Evolutionary conservation across 2,113 vertebrate genomes (phyloP).

Genomic region (Oryzias celebensis): DNA sequence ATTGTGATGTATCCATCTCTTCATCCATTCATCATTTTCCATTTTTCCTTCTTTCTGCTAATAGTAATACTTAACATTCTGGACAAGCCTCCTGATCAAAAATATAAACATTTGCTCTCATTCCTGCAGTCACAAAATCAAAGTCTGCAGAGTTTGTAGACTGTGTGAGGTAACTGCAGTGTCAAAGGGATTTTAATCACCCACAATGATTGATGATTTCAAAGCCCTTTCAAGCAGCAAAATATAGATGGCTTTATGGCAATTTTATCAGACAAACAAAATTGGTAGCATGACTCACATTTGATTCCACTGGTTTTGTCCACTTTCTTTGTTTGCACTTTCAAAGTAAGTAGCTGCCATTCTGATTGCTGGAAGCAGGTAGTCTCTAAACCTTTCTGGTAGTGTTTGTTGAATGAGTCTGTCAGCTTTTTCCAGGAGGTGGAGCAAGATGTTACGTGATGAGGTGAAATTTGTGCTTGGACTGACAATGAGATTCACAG

Average conservation of each 20-base stretch:
- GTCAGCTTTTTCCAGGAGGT: constrained; percentile 42
- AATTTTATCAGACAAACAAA: not conserved
- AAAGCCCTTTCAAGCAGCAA: not conserved
- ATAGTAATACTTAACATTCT: no score
- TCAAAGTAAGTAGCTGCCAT: constrained; percentile 60
- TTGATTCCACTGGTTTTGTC: constrained; percentile 62
- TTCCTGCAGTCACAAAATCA: no score
- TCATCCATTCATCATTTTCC: no score
- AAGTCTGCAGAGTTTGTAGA: no score
- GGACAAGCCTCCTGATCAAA: no score
- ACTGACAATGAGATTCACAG: constrained; percentile 54
- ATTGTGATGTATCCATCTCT: no score
- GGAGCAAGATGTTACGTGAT: constrained; percentile 44
- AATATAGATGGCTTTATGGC: no score
- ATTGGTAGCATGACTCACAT: constrained; percentile 62
- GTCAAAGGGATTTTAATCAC: not conserved
- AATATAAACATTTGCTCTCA: no score
- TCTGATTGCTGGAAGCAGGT: constrained; percentile 47
- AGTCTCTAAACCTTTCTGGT: constrained; percentile 31
- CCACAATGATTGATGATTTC: not conserved
- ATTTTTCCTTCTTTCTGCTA: no score
- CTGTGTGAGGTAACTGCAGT: no score
- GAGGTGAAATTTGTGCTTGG: constrained; percentile 49
- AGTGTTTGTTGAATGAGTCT: constrained; percentile 36
- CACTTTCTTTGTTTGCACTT: constrained; percentile 25